phyloP scores from a whole-genome alignment of 2,888 invertebrate genomes.

The Latheticus oryzae region DNA sequence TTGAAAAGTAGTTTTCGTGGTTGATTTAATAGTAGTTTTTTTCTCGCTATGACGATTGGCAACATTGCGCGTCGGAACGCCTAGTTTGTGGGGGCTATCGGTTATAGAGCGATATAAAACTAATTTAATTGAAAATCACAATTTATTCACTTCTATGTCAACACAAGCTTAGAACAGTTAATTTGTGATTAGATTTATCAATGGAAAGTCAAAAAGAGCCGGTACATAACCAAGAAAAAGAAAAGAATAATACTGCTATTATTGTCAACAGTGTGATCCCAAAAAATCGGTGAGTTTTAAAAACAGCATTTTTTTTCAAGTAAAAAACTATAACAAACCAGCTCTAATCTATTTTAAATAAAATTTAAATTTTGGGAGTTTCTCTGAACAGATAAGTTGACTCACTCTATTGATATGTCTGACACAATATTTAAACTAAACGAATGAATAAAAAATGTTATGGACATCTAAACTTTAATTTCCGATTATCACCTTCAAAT shows the following conservation, averaged over 20 bases:
- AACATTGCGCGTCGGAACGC: conserved; percentile 24
- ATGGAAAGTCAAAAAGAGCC: background rate
- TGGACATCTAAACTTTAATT: too few species aligned
- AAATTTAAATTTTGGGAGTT: too few species aligned
- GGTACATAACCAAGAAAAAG: conserved; percentile 42
- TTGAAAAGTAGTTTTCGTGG: background rate
- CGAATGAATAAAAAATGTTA: too few species aligned
- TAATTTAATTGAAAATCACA: background rate
- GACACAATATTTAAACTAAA: too few species aligned
- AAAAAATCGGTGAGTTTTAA: conserved; percentile 50
- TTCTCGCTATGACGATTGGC: background rate
- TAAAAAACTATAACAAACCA: too few species aligned
- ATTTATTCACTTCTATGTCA: conserved; percentile 7
- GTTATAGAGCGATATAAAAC: conserved; percentile 8
- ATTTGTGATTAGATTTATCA: background rate
- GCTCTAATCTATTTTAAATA: too few species aligned
- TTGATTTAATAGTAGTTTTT: background rate
- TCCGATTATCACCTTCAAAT: too few species aligned
- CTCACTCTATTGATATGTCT: too few species aligned
- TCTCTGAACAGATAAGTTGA: too few species aligned
- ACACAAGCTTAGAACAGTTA: background rate
- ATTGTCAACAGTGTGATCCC: conserved; percentile 52
- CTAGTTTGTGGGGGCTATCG: conserved; percentile 24
- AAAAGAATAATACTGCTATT: conserved; percentile 41
- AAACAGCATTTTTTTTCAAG: too few species aligned